Base-by-base conservation (phyloP, 2,113 vertebrate species). In the Oreochromis tanganicae region DNA sequence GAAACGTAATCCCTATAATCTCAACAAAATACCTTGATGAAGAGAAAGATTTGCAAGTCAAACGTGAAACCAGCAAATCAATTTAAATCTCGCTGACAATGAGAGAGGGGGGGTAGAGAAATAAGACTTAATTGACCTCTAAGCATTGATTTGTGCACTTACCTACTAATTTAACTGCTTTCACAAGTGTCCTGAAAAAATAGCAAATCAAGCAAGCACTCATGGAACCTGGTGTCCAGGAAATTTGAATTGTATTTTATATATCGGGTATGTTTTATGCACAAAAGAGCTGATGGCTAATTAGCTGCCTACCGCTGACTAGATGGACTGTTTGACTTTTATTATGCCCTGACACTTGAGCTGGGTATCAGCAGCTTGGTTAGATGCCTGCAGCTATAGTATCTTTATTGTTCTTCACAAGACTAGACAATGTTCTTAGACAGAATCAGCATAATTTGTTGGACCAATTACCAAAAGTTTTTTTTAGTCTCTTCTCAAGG, bases 1-100 rank as follows among this genome's bases (percentile, higher is more conserved):
- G 85, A 93, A 90, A 91, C 83, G 19, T 94, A 95, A 96, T 96
- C 94, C 89, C 52, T 93, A 89, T 95, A 95, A 95, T 94, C 92
- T 91, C 75, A 90, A 83, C 88, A 93, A 94, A 94, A 93, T 86
- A 86, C 89, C 21, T 19, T 79, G 93, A 95, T 96, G 93, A 95
- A 92, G 87, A 81, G 85, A 83, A 83, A 94, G 95, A 93, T 95
- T 92, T 94, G 91, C 90, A 95, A 94, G 93, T 93, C 92, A 94
- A 94, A 95, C 88, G 86, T 3, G 41, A 87, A 63, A 82, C 80
- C 85, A 87, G 87, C 57, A 80, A 93, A 94, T 95, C 91, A 92
- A 93, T 94, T 87, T 82, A 71, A 91, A 93, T 88, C 80, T 85
- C 86, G 8, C 54, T 55, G 86, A 83, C 88, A 83, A 84, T 85